Conservation (phyloP, 2,797 vertebrate species). For the Labeo calbasu region DNA sequence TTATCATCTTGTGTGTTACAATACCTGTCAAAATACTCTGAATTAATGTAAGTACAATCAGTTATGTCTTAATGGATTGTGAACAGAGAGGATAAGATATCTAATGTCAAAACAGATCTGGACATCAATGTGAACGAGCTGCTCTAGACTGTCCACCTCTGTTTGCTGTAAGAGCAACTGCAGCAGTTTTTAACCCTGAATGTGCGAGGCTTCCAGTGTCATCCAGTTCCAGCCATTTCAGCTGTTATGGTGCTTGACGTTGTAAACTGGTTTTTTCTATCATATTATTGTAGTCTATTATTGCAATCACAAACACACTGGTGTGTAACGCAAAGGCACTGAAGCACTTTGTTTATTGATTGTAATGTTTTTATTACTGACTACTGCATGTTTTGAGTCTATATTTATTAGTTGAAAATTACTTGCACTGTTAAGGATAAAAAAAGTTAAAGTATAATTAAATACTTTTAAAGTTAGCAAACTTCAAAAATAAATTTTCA, state of each 20-base stretch:
- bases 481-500: no score
- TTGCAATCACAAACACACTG: neutral
- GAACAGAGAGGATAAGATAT: neutral
- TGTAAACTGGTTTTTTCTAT: neutral
- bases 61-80: neutral
- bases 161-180: neutral
- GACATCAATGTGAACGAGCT: neutral
- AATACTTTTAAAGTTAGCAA: no score
- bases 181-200: neutral
- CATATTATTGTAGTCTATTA: neutral
- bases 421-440: no score
- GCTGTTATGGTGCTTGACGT: neutral
- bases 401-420: no score
- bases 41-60: neutral
- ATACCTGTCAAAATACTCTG: no score
- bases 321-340: neutral
- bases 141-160: neutral
- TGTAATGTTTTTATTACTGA: neutral
- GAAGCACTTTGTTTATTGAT: neutral
- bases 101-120: neutral
- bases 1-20: no score
- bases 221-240: neutral
- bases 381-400: no score
- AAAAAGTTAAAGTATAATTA: no score
- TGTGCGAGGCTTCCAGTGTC: neutral